Percentiles rank a stretch among this genome's conserved stretches.
phyloP scores from a whole-genome alignment of 2,888 invertebrate species.

The Mesorhabditis sp. region DNA sequence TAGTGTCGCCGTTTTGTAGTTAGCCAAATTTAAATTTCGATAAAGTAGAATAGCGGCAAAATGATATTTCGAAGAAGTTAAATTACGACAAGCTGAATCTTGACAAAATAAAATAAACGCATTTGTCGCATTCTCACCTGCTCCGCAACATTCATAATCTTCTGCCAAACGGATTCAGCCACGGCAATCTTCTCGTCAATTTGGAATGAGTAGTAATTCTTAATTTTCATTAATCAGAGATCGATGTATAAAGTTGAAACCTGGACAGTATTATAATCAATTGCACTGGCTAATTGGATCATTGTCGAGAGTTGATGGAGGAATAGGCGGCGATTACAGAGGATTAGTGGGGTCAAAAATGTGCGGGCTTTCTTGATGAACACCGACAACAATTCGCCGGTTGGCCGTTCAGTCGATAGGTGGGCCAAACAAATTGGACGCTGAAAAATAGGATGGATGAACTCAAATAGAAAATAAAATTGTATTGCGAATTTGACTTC shows the following conservation, averaged over 20 bases:
- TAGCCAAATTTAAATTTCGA: too few relatives aligned
- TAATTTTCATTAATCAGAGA: neutral
- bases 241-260: neutral
- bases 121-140: neutral
- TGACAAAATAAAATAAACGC: too few relatives aligned
- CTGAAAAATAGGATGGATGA: slow-evolving; percentile 21
- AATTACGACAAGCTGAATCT: too few relatives aligned
- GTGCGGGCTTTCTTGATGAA: slow-evolving; percentile 19
- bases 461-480: neutral
- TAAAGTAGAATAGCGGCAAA: too few relatives aligned
- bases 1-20: too few relatives aligned
- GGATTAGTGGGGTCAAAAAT: slow-evolving; percentile 36
- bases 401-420: slow-evolving; percentile 36
- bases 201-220: slow-evolving; percentile 1
- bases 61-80: too few relatives aligned
- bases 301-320: slow-evolving; percentile 29
- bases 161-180: neutral
- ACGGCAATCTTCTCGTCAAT: neutral
- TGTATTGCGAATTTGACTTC: neutral
- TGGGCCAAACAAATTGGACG: slow-evolving; percentile 46
- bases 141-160: neutral
- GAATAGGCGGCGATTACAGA: slow-evolving; percentile 48
- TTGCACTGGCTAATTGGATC: slow-evolving; percentile 22
- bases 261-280: slow-evolving; percentile 16
- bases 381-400: slow-evolving; percentile 18